Conservation (phyloP, 1,140 invertebrate species). For the fruit fly (Drosophila melanogaster) region Release_6_plus_ISO1_MT NT_033779.5:6506501-6507000, state of each 20-base stretch:
- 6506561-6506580: conserved; percentile 4
- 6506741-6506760: conserved; percentile 27
- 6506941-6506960: conserved; percentile 54
- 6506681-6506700: conserved; percentile 59
- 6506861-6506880: conserved; percentile 35
- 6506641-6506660: conserved; percentile 26
- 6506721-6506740: conserved; percentile 40
- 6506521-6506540: conserved; percentile 20
- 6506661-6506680: conserved; percentile 55
- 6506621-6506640: conserved; percentile 6
- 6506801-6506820: not conserved
- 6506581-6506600: conserved; percentile 41
- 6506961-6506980: conserved; percentile 23
- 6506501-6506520: conserved; percentile 31
- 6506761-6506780: conserved; percentile 28
- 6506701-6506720: conserved; percentile 48
- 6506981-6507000: conserved; percentile 30
- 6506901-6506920: conserved; percentile 19
- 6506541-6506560: conserved; percentile 32
- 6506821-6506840: conserved; percentile 11
- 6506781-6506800: conserved; percentile 22
- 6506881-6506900: conserved; percentile 37
- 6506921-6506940: conserved; percentile 42
- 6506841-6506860: conserved; percentile 45
- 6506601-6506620: conserved; percentile 25